phyloP scores from a whole-genome alignment of 2,888 invertebrate genomes.

The Stenodema calcarata region DNA sequence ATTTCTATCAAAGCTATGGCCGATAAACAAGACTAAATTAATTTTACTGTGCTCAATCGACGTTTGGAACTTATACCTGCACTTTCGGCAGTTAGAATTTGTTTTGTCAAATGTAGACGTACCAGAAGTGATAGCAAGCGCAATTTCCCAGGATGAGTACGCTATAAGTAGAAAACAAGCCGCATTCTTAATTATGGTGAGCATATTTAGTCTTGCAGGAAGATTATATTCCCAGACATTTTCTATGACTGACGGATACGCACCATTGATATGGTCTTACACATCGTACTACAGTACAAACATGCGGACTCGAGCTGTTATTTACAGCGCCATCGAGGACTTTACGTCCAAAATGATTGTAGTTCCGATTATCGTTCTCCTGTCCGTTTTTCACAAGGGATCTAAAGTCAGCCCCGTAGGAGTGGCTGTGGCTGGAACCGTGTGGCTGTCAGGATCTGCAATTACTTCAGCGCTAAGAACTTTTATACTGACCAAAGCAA shows the following conservation, averaged over 20 bases:
- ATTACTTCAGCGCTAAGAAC: neutral
- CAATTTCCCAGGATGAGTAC: neutral
- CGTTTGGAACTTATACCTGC: neutral
- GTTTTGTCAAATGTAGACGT: neutral
- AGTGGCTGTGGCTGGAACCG: neutral
- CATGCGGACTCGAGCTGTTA: neutral
- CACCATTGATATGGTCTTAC: neutral
- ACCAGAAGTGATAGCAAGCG: neutral
- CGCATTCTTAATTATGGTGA: neutral
- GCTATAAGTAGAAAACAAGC: neutral
- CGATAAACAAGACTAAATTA: neutral
- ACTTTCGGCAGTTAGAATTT: neutral
- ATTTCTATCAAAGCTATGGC: neutral
- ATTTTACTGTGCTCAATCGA: neutral
- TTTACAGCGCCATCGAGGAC: conserved; percentile 12
- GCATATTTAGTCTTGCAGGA: neutral
- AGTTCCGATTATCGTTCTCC: neutral
- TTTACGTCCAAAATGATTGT: neutral
- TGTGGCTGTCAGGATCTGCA: neutral
- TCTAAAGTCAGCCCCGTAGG: neutral
- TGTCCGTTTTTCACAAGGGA: neutral
- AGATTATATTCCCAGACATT: neutral
- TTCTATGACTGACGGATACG: neutral
- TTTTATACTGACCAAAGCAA: neutral
- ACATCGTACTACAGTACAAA: neutral